Conservation (phyloP, 2,113 vertebrate species). For the Python bivittatus region DNA sequence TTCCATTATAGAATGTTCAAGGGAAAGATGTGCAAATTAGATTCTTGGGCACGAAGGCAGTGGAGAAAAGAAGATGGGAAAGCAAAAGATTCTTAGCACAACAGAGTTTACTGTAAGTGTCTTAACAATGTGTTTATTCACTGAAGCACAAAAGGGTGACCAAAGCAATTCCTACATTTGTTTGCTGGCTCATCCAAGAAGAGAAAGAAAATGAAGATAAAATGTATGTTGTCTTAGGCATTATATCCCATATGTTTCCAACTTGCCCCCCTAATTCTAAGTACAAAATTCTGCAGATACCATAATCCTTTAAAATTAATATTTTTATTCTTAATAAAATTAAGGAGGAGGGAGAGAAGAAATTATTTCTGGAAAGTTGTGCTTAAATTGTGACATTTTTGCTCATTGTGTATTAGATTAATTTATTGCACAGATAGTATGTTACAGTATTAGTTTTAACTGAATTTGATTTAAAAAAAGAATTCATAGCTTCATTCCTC, state of each 20-base stretch:
- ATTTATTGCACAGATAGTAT: slow-evolving; percentile 10
- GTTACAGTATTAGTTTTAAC: slow-evolving; percentile 32
- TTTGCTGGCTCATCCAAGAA: background rate
- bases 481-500: slow-evolving; percentile 9
- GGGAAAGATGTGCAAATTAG: background rate
- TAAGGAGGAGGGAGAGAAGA: background rate
- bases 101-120: background rate
- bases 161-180: no score
- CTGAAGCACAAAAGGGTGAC: background rate
- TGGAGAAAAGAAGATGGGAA: background rate
- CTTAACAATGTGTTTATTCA: background rate
- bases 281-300: background rate
- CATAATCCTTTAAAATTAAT: background rate
- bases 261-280: background rate
- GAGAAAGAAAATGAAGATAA: background rate
- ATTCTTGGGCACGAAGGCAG: background rate
- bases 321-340: background rate
- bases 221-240: background rate
- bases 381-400: background rate
- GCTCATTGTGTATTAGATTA: background rate
- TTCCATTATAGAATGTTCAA: background rate
- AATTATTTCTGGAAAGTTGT: background rate
- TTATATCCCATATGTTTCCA: background rate
- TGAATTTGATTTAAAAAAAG: slow-evolving; percentile 36
- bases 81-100: background rate